Evolutionary conservation across 2,888 invertebrate genomes (phyloP).

Genomic region (Zootermopsis nevadensis): DNA sequence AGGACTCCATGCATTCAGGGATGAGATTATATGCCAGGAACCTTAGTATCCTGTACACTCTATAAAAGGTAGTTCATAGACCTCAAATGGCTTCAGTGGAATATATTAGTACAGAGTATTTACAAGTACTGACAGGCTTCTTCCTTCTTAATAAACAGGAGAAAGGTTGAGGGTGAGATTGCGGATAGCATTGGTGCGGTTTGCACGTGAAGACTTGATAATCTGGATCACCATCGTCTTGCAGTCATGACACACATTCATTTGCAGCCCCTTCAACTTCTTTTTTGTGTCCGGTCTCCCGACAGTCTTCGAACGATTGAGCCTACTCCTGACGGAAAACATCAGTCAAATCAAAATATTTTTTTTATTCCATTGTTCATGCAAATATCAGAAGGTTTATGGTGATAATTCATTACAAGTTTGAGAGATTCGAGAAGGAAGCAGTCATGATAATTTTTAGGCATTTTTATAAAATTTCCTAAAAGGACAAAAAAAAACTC

Average conservation of each 20-base stretch:
- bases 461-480: too few species aligned
- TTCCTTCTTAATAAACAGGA: constrained; percentile 73
- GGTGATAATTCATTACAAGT: too few species aligned
- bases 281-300: constrained; percentile 60
- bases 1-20: neutral
- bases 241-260: constrained; percentile 95
- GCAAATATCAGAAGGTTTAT: too few species aligned
- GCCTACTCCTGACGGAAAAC: constrained; percentile 67
- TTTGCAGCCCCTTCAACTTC: constrained; percentile 71
- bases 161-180: constrained; percentile 86
- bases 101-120: constrained; percentile 16
- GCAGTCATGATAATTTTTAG: too few species aligned
- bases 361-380: too few species aligned
- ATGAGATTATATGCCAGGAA: neutral
- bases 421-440: too few species aligned
- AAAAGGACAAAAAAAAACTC: too few species aligned
- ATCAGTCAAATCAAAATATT: neutral
- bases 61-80: neutral
- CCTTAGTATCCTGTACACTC: neutral
- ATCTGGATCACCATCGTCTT: constrained; percentile 94
- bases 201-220: constrained; percentile 87
- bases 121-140: constrained; percentile 19
- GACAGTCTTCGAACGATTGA: constrained; percentile 71
- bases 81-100: neutral
- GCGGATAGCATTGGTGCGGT: constrained; percentile 83